A percentile compares a stretch with the other conserved stretches of the same genome.
Evolutionary conservation across 2,888 invertebrate species (phyloP).

Genomic region (Acanthosepion esculentum): DNA sequence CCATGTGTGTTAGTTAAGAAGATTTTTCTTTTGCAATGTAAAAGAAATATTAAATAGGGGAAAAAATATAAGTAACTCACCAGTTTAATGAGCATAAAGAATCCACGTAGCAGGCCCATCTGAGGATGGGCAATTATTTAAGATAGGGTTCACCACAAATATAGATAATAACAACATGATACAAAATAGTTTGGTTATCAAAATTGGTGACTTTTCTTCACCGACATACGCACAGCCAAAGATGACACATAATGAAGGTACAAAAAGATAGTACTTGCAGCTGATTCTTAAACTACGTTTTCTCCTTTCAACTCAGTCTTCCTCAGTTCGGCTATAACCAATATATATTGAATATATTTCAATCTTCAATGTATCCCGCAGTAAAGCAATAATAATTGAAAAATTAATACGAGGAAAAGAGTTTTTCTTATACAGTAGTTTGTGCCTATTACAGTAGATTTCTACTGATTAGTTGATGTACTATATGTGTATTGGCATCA

Average conservation of each 20-base stretch:
- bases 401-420: background rate
- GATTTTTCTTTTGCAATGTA: background rate
- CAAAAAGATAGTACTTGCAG: too few relatives aligned
- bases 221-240: too few relatives aligned
- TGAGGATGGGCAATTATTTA: background rate
- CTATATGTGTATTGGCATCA: background rate
- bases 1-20: background rate
- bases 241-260: too few relatives aligned
- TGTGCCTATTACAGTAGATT: background rate
- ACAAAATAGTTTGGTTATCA: too few relatives aligned
- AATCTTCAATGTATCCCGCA: background rate
- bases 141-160: background rate
- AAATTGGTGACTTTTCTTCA: too few relatives aligned
- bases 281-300: too few relatives aligned
- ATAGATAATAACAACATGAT: background rate
- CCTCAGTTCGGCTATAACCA: too few relatives aligned
- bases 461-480: background rate
- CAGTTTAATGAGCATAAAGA: background rate
- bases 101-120: conserved; percentile 33
- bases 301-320: too few relatives aligned
- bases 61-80: background rate
- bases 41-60: background rate
- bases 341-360: too few relatives aligned
- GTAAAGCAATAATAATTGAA: background rate
- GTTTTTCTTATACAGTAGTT: background rate